Percentiles rank a stretch among this genome's conserved stretches.
Conservation (phyloP, 2,888 invertebrate species). For the Spisula subtruncata region DNA sequence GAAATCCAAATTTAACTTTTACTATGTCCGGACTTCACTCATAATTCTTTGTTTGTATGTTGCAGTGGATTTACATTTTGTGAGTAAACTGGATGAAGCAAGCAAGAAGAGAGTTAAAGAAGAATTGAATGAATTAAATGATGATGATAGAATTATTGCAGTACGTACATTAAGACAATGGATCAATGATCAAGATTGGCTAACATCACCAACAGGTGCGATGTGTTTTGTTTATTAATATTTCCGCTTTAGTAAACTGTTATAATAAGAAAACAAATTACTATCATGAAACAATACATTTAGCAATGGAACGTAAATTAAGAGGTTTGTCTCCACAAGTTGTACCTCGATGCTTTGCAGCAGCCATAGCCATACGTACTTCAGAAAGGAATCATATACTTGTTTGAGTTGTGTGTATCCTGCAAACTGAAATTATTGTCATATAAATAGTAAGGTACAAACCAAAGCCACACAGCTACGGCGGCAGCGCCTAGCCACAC, state of each 20-base stretch:
- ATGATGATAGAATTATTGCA: slow-evolving; percentile 46
- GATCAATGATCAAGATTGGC: slow-evolving; percentile 39
- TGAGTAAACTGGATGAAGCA: slow-evolving; percentile 37
- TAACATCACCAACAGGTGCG: slow-evolving; percentile 38
- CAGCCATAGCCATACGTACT: no score
- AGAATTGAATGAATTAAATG: slow-evolving; percentile 49
- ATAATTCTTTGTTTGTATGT: no score
- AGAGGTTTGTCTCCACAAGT: neutral
- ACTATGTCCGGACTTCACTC: no score
- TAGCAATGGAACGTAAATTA: neutral
- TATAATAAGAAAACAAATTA: neutral
- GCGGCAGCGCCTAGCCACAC: no score
- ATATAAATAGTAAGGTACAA: no score
- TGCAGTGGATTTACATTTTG: neutral
- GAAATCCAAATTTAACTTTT: no score
- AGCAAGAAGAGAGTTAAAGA: slow-evolving; percentile 53
- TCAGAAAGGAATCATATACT: no score
- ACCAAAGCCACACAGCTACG: no score
- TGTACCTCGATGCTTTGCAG: neutral
- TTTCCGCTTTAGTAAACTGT: neutral
- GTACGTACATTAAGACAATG: slow-evolving; percentile 49
- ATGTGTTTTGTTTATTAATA: neutral
- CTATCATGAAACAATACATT: neutral
- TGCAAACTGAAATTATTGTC: no score
- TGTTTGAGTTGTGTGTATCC: no score